Percentiles rank a stretch among this genome's conserved stretches.
Evolutionary conservation across 2,797 vertebrate genomes (phyloP).

Genomic region (Micropoecilia bifurca): DNA sequence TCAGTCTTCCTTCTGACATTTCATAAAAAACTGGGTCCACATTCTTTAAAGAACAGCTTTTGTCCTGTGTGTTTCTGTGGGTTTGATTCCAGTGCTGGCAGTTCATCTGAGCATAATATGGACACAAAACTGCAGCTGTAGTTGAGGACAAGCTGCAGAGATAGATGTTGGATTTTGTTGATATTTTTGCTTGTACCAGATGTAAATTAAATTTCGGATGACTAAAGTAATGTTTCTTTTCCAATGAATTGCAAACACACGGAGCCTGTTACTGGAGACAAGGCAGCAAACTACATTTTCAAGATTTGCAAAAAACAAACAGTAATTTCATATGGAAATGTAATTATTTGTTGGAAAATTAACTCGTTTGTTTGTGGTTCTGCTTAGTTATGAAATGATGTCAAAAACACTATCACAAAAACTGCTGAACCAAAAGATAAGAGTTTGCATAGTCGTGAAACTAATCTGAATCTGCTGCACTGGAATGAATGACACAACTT

Average conservation of each 20-base stretch:
- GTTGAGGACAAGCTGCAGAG: neutral
- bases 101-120: slow-evolving; percentile 41
- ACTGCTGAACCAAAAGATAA: neutral
- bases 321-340: slow-evolving; percentile 25
- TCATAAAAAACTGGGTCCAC: slow-evolving; percentile 19
- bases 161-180: neutral
- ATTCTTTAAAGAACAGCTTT: neutral
- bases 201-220: neutral
- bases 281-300: slow-evolving; percentile 30
- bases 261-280: slow-evolving; percentile 45
- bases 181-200: neutral
- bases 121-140: slow-evolving; percentile 23
- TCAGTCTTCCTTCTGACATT: slow-evolving; percentile 37
- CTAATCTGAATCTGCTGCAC: neutral
- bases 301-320: slow-evolving; percentile 37
- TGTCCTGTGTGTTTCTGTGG: slow-evolving; percentile 27
- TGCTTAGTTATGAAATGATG: neutral
- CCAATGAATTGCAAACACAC: slow-evolving; percentile 6
- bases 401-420: neutral
- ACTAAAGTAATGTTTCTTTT: neutral
- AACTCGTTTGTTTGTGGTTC: neutral
- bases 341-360: neutral
- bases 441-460: neutral
- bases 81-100: slow-evolving; percentile 37
- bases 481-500: neutral